Conservation (phyloP, 2,888 invertebrate species). For the Eustalomyia histrio region DNA sequence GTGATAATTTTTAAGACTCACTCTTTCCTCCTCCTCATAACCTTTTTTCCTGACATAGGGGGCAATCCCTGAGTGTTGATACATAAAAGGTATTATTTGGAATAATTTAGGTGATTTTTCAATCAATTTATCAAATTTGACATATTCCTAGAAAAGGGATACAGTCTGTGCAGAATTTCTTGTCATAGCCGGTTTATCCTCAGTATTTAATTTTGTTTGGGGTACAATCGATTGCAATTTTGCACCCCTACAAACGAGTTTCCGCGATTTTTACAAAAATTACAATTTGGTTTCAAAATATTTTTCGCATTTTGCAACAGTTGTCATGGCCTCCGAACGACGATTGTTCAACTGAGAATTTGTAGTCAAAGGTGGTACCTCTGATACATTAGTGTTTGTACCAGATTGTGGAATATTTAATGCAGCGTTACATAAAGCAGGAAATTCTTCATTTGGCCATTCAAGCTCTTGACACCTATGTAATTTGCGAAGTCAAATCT, state of each 20-base stretch:
- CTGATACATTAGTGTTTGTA: background rate
- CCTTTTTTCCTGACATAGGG: background rate
- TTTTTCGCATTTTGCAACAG: no score
- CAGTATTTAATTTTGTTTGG: background rate
- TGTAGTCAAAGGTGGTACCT: no score
- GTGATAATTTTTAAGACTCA: background rate
- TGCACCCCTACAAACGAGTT: background rate
- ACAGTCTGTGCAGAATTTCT: background rate
- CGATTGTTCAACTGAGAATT: no score
- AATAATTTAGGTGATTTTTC: background rate
- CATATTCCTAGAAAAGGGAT: background rate
- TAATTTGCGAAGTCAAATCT: conserved; percentile 26
- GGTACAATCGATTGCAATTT: background rate
- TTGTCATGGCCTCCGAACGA: no score
- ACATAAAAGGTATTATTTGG: background rate
- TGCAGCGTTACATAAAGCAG: background rate
- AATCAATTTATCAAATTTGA: background rate
- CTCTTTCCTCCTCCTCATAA: no score
- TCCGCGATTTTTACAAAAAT: background rate
- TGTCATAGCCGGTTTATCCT: background rate
- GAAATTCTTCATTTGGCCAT: conserved; percentile 24
- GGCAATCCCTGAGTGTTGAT: no score
- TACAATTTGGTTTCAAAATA: background rate
- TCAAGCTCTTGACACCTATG: background rate
- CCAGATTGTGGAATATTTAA: background rate